These are phyloP conservation scores for Serilophus lunatus DNA, from an alignment of 2,113 vertebrate genomes.

Conservation along the genomic window DNA sequence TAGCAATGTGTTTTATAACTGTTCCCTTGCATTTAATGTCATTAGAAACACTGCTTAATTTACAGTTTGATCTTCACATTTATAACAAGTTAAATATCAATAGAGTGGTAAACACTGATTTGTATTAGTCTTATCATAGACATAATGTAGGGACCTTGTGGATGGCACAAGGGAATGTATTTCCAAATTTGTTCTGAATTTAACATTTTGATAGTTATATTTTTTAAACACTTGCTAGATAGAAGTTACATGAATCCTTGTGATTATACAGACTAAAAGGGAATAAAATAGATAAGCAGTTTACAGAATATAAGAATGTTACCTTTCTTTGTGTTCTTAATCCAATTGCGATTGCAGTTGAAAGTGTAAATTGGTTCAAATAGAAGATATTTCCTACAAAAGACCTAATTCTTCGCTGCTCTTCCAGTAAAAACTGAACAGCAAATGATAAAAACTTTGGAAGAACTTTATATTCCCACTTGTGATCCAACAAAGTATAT, in stretches of 20 bases:
- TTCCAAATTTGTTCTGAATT: neutral
- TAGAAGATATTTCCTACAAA: neutral
- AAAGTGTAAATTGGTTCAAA: neutral
- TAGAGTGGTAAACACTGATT: constrained; percentile 22
- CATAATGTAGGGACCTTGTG: neutral
- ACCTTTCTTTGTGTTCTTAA: neutral
- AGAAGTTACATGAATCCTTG: neutral
- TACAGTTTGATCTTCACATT: constrained; percentile 14
- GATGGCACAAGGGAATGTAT: neutral
- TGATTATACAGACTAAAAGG: neutral
- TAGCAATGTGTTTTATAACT: neutral
- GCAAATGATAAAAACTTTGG: neutral
- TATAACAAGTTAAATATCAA: constrained; percentile 34
- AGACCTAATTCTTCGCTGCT: neutral
- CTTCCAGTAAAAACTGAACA: neutral
- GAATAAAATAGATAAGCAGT: neutral
- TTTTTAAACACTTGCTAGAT: neutral
- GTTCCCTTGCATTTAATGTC: neutral
- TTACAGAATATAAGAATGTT: neutral
- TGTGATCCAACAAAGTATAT: neutral
- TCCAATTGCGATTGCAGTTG: neutral
- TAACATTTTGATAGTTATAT: neutral
- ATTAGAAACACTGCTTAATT: constrained; percentile 16
- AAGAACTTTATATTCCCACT: neutral
- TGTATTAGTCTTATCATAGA: neutral